Evolutionary conservation across 1,140 invertebrate genomes (phyloP).

Genomic region (Aleiodes sp.): DNA sequence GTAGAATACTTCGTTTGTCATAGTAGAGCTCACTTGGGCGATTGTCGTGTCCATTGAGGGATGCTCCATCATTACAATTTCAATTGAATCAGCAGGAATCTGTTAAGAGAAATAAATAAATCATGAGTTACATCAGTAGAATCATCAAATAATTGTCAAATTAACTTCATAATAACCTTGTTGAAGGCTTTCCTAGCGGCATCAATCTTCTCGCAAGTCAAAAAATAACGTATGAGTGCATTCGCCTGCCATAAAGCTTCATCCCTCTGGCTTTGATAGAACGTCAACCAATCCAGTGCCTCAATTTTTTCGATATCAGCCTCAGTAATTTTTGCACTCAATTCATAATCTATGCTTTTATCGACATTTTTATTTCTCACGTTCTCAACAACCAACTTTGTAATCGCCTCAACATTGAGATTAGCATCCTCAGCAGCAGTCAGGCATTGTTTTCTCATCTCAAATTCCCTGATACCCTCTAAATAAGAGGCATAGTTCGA

Average conservation of each 20-base stretch:
- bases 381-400: conserved; percentile 83
- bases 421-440: conserved; percentile 76
- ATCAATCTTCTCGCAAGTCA: conserved; percentile 73
- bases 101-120: conserved; percentile 44
- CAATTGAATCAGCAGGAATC: conserved; percentile 73
- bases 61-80: conserved; percentile 68
- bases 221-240: conserved; percentile 86
- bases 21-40: conserved; percentile 45
- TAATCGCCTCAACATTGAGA: conserved; percentile 86
- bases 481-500: conserved; percentile 82
- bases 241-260: conserved; percentile 89
- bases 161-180: conserved; percentile 63
- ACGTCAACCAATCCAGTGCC: conserved; percentile 88
- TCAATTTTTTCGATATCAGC: conserved; percentile 81
- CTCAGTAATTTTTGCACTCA: conserved; percentile 64
- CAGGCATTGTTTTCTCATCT: conserved; percentile 72
- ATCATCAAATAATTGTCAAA: conserved; percentile 20
- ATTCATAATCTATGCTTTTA: conserved; percentile 42
- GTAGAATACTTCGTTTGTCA: conserved; percentile 57
- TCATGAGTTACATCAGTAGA: not conserved
- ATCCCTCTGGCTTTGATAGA: conserved; percentile 79
- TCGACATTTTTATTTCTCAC: conserved; percentile 67
- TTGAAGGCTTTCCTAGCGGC: conserved; percentile 76
- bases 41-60: conserved; percentile 66
- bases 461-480: conserved; percentile 73